A percentile compares a stretch with the other conserved stretches of the same genome.
These are phyloP conservation scores for Dorcus parallelipipedus DNA, from an alignment of 2,888 invertebrate genomes.

Conservation along the genomic window DNA sequence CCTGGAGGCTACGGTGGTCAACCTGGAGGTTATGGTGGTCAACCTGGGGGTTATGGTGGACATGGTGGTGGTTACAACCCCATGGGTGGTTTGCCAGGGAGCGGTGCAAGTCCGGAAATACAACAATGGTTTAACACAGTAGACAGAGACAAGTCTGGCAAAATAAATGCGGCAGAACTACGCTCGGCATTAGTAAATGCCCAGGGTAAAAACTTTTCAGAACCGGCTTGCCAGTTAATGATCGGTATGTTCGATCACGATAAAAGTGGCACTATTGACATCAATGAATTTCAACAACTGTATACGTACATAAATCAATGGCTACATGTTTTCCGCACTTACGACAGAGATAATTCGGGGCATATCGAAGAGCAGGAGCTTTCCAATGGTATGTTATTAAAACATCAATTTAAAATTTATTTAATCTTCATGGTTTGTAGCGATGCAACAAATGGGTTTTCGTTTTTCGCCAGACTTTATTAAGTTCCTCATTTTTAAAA, in stretches of 20 bases:
- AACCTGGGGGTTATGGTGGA: neutral
- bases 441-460: conserved; percentile 86
- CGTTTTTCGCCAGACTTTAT: conserved; percentile 77
- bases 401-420: neutral
- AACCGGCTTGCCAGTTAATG: conserved; percentile 81
- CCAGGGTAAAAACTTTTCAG: conserved; percentile 79
- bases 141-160: conserved; percentile 79
- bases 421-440: conserved; percentile 48
- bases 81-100: conserved; percentile 26
- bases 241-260: conserved; percentile 89
- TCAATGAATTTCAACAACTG: conserved; percentile 80
- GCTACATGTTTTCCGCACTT: conserved; percentile 79
- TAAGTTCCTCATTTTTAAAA: conserved; percentile 65
- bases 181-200: conserved; percentile 80
- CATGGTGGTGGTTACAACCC: neutral
- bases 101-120: conserved; percentile 64
- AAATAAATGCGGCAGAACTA: conserved; percentile 73
- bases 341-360: conserved; percentile 83
- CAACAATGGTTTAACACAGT: conserved; percentile 82
- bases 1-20: conserved; percentile 6
- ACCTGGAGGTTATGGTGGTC: neutral
- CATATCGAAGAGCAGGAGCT: conserved; percentile 79
- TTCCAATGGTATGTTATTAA: conserved; percentile 57
- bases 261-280: conserved; percentile 77
- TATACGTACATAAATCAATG: conserved; percentile 88